Evolutionary conservation across 2,888 invertebrate species (phyloP).

Genomic region (Pyrgus malvae): DNA sequence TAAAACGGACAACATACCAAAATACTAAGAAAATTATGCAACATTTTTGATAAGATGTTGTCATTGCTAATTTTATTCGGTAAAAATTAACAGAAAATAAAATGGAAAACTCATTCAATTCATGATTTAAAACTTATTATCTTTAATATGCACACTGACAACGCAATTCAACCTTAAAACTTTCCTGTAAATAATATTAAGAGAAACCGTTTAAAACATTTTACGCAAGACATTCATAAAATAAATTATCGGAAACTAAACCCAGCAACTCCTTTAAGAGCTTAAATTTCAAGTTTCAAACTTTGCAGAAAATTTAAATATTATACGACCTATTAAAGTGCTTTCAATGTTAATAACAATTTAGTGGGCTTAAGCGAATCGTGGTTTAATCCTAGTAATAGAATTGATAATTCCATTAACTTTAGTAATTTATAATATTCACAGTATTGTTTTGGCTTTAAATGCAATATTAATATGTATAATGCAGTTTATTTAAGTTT

Average conservation of each 20-base stretch:
- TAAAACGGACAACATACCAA: no score
- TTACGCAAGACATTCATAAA: background rate
- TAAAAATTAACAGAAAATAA: no score
- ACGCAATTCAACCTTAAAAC: background rate
- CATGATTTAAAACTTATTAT: no score
- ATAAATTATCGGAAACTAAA: background rate
- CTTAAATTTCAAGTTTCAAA: background rate
- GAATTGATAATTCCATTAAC: background rate
- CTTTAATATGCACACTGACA: no score
- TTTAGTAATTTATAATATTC: background rate
- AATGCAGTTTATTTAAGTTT: no score
- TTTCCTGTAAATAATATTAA: no score
- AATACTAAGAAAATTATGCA: no score
- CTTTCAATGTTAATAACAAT: slow-evolving; percentile 5
- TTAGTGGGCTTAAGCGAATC: background rate
- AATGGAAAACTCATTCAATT: no score
- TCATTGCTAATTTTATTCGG: no score
- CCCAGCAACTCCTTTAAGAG: background rate
- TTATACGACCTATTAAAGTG: background rate
- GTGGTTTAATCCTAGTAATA: background rate
- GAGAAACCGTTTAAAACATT: background rate
- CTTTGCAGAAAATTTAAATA: slow-evolving; percentile 1
- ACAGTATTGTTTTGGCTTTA: background rate
- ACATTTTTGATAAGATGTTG: no score
- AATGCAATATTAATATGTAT: background rate